A percentile compares a stretch with the other conserved stretches of the same genome.
Conservation (phyloP, 2,797 vertebrate genomes). For the Gallinago stenura region DNA sequence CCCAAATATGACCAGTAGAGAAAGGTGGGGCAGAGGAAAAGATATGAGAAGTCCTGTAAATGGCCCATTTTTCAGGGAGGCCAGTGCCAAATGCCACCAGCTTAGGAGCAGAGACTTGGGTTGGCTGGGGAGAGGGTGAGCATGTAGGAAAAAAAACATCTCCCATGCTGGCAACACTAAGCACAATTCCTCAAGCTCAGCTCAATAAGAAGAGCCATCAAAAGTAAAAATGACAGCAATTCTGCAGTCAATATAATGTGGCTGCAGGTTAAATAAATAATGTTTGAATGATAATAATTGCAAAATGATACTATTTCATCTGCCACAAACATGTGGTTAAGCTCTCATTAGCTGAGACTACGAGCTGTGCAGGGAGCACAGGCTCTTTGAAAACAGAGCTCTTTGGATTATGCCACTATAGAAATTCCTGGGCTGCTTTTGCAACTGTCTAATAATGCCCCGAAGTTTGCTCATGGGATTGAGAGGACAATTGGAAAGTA, state of each 20-base stretch:
- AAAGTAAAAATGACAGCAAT: slow-evolving; percentile 72
- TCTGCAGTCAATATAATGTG: slow-evolving; percentile 70
- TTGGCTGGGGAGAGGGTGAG: neutral
- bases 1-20: fast-evolving
- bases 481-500: neutral
- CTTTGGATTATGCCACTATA: neutral
- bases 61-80: fast-evolving
- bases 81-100: neutral
- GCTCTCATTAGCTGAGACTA: slow-evolving; percentile 57
- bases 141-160: neutral
- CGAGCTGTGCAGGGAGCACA: slow-evolving; percentile 12
- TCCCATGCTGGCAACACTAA: neutral
- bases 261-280: slow-evolving; percentile 75
- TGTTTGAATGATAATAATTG: slow-evolving; percentile 70
- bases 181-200: neutral
- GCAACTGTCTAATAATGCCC: neutral
- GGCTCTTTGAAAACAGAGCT: slow-evolving; percentile 21
- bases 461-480: neutral
- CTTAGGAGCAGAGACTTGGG: neutral
- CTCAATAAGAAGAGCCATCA: slow-evolving; percentile 57
- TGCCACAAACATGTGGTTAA: slow-evolving; percentile 67
- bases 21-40: neutral
- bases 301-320: slow-evolving; percentile 68
- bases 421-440: slow-evolving; percentile 40
- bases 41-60: neutral